Conservation (phyloP, 2,113 vertebrate genomes). For the Trochalopteron elliotii region DNA sequence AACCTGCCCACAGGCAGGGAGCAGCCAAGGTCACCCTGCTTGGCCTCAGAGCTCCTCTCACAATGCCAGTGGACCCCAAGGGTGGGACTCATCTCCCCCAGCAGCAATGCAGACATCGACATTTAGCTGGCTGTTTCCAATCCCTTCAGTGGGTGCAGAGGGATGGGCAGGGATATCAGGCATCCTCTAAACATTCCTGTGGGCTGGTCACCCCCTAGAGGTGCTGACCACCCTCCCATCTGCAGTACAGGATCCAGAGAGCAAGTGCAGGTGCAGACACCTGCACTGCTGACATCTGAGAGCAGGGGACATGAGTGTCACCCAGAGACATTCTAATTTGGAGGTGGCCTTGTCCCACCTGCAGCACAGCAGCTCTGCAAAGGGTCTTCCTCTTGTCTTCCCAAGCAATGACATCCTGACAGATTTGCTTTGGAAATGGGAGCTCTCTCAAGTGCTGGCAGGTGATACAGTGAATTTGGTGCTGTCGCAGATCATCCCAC, state of each 20-base stretch:
- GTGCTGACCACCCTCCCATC: fast-evolving
- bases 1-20: neutral
- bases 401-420: neutral
- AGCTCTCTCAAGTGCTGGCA: neutral
- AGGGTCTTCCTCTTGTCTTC: neutral
- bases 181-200: neutral
- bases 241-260: neutral
- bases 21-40: neutral
- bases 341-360: neutral
- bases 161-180: neutral
- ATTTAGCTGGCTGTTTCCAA: neutral
- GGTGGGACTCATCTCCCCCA: neutral
- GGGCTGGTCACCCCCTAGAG: neutral
- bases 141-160: neutral
- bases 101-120: neutral
- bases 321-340: neutral
- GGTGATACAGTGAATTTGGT: neutral
- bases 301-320: neutral
- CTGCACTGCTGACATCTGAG: neutral
- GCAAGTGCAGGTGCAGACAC: neutral
- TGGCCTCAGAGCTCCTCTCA: neutral
- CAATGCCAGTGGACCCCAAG: neutral
- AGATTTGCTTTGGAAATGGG: neutral
- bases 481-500: neutral
- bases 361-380: neutral